Evolutionary conservation across 2,888 invertebrate species (phyloP).

Genomic region (Hydriomena furcata): DNA sequence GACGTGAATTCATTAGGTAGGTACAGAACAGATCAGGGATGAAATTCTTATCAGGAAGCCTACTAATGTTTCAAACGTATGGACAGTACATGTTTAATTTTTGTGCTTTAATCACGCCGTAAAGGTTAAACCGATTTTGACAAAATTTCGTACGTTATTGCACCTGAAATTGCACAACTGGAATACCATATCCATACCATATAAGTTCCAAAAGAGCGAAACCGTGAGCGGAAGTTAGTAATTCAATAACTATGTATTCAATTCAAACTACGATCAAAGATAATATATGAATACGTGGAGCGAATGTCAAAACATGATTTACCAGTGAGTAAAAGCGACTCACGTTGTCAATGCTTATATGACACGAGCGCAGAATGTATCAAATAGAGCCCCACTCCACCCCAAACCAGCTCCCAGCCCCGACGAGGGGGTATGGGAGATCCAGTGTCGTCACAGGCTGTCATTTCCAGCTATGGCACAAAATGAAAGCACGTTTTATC

Average conservation of each 20-base stretch:
- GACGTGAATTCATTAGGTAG: slow-evolving; percentile 16
- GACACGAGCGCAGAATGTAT: slow-evolving; percentile 42
- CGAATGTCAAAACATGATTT: slow-evolving; percentile 26
- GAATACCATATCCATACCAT: too few relatives aligned
- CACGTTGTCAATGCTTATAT: slow-evolving; percentile 49
- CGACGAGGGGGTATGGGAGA: slow-evolving; percentile 26
- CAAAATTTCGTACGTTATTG: too few relatives aligned
- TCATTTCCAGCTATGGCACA: slow-evolving; percentile 56
- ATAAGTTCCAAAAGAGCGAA: too few relatives aligned
- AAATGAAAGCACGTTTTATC: slow-evolving; percentile 66
- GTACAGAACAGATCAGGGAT: slow-evolving; percentile 10
- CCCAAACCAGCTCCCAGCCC: slow-evolving; percentile 16
- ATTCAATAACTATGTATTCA: slow-evolving; percentile 13
- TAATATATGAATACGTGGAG: slow-evolving; percentile 23
- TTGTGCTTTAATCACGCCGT: too few relatives aligned
- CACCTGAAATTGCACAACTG: too few relatives aligned
- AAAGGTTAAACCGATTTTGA: too few relatives aligned
- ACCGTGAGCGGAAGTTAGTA: too few relatives aligned
- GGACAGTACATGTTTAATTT: too few relatives aligned
- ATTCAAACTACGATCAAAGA: slow-evolving; percentile 23
- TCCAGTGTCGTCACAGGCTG: slow-evolving; percentile 58
- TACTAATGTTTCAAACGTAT: too few relatives aligned
- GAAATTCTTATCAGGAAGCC: slow-evolving; percentile 16
- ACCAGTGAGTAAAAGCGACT: slow-evolving; percentile 26
- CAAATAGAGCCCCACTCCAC: slow-evolving; percentile 27